A percentile compares a stretch with the other conserved stretches of the same genome.
phyloP scores from a whole-genome alignment of 2,113 vertebrate species.

The Cervus canadensis region DNA sequence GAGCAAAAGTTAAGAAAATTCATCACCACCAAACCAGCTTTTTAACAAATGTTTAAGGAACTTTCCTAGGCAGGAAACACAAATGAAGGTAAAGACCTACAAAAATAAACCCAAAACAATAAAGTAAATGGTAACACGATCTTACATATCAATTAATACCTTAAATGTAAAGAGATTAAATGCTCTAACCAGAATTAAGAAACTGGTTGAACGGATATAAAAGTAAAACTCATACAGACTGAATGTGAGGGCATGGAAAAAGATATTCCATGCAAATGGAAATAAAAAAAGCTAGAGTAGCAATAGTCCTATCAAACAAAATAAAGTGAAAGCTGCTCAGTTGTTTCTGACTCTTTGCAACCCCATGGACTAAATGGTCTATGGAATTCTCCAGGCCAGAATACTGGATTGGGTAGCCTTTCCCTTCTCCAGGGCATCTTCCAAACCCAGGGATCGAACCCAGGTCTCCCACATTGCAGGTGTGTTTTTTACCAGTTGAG shows the following conservation, averaged over 20 bases:
- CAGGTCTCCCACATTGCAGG: background rate
- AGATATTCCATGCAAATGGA: background rate
- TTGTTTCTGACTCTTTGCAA: background rate
- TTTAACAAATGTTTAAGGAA: background rate
- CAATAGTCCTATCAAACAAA: background rate
- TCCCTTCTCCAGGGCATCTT: background rate
- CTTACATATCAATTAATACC: background rate
- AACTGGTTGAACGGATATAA: background rate
- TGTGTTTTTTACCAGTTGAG: background rate
- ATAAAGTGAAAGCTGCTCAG: background rate
- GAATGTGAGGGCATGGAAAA: background rate
- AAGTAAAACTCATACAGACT: background rate
- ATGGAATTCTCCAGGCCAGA: background rate
- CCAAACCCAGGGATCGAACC: background rate
- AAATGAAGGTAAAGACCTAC: background rate
- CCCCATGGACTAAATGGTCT: background rate
- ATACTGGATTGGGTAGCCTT: background rate
- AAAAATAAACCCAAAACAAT: background rate
- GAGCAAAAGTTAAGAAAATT: background rate
- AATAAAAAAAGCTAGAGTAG: background rate
- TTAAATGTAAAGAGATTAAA: background rate
- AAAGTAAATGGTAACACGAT: background rate
- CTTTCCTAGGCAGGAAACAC: background rate
- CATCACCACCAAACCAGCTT: background rate
- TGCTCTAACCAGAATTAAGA: background rate